Evolutionary conservation across 1,140 invertebrate genomes (phyloP).

Genomic region (Bombus huntii): DNA sequence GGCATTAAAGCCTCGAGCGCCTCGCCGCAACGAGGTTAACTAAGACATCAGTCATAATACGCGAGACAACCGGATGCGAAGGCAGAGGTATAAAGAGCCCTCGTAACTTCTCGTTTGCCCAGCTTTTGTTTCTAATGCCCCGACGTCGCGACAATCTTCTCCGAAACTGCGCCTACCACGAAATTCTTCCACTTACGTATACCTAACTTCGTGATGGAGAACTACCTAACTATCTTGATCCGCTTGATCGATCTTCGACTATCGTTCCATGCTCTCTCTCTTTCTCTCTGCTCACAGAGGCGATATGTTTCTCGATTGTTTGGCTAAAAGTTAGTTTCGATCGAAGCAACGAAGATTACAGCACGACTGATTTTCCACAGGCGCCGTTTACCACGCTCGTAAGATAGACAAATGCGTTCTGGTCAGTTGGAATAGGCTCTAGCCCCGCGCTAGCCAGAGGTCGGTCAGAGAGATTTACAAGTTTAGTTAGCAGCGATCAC

Average conservation of each 20-base stretch:
- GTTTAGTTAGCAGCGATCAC: constrained; percentile 81
- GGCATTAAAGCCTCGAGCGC: constrained; percentile 60
- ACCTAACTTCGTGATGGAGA: constrained; percentile 32
- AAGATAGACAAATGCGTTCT: constrained; percentile 81
- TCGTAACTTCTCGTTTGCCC: constrained; percentile 72
- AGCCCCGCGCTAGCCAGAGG: constrained; percentile 51
- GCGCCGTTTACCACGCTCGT: constrained; percentile 52
- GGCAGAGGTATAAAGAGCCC: constrained; percentile 61
- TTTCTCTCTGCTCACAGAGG: neutral
- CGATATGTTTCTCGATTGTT: neutral
- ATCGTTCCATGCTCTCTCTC: too few relatives aligned
- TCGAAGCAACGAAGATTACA: neutral
- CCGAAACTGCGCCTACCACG: constrained; percentile 29
- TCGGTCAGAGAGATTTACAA: constrained; percentile 77
- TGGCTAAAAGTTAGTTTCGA: neutral
- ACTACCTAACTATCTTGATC: neutral
- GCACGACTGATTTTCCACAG: constrained; percentile 25
- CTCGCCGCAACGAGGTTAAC: constrained; percentile 61
- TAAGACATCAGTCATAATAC: constrained; percentile 71
- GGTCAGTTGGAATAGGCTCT: constrained; percentile 78
- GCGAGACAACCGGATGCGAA: constrained; percentile 66
- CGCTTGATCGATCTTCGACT: neutral
- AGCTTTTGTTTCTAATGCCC: constrained; percentile 67
- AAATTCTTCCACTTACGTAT: constrained; percentile 13
- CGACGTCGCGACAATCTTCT: constrained; percentile 35